phyloP scores from a whole-genome alignment of 1,140 invertebrate species.

The Drosophila lacteicornis region DNA sequence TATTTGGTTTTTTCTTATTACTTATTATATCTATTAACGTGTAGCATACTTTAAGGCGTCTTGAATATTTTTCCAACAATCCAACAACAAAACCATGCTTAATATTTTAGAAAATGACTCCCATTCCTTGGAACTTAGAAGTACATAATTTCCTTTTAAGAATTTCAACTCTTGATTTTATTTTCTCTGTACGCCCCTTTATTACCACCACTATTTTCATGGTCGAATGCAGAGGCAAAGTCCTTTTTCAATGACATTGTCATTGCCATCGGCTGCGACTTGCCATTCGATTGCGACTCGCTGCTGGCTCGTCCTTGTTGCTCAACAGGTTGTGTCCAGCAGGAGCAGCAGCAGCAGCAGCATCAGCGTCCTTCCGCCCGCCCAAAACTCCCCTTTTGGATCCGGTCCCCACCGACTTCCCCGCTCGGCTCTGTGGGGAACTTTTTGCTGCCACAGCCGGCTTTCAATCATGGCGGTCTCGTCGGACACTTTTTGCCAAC shows the following conservation, averaged over 20 bases:
- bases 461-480: constrained; percentile 44
- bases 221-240: constrained; percentile 49
- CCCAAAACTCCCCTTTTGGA: neutral
- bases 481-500: constrained; percentile 51
- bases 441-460: constrained; percentile 36
- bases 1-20: too few relatives aligned
- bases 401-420: neutral
- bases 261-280: constrained; percentile 37
- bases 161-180: neutral
- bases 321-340: constrained; percentile 69
- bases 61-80: too few relatives aligned
- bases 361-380: constrained; percentile 4
- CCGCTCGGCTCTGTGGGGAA: neutral
- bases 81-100: too few relatives aligned
- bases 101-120: too few relatives aligned
- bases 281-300: constrained; percentile 22
- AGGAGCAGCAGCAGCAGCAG: constrained; percentile 1
- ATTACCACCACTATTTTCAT: constrained; percentile 40
- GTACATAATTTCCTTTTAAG: too few relatives aligned
- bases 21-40: too few relatives aligned
- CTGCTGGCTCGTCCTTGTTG: constrained; percentile 37
- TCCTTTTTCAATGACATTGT: constrained; percentile 68
- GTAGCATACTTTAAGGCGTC: too few relatives aligned
- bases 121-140: too few relatives aligned
- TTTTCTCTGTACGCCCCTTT: constrained; percentile 7